A percentile compares a stretch with the other conserved stretches of the same genome.
These are phyloP conservation scores for Poeciliopsis prolifica DNA, from an alignment of 2,113 vertebrate species.

Conservation along the genomic window DNA sequence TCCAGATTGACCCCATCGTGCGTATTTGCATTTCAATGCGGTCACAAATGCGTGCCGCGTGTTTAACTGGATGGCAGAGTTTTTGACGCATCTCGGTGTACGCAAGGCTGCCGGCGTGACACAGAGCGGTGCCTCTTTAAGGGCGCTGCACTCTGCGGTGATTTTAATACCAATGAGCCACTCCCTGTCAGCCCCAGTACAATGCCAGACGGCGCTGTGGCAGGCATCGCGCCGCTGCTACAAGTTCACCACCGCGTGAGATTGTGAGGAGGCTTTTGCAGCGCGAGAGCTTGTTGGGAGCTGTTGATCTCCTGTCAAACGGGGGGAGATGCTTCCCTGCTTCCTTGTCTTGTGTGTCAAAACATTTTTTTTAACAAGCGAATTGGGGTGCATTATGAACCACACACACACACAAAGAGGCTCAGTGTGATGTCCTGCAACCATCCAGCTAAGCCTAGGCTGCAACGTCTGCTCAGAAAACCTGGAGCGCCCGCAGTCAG, in stretches of 20 bases:
- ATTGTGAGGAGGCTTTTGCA: not conserved
- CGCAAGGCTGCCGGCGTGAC: constrained; percentile 19
- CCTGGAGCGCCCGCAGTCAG: constrained; percentile 30
- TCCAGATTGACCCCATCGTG: not conserved
- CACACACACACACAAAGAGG: constrained; percentile 8
- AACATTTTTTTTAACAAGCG: constrained; percentile 4
- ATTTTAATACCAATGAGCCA: constrained; percentile 65
- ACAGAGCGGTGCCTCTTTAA: constrained; percentile 53
- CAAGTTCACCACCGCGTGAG: constrained; percentile 25
- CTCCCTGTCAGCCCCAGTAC: constrained; percentile 63
- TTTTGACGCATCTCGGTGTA: not conserved
- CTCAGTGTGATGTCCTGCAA: constrained; percentile 54
- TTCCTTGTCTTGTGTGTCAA: constrained; percentile 26
- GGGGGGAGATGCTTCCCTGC: not conserved
- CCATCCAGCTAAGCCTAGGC: constrained; percentile 6
- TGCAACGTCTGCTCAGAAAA: constrained; percentile 36
- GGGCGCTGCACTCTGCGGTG: constrained; percentile 52
- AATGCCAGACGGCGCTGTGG: constrained; percentile 32
- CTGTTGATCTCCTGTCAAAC: constrained; percentile 20
- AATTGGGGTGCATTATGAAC: constrained; percentile 14
- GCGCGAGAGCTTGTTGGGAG: constrained; percentile 5
- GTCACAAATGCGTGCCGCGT: not conserved
- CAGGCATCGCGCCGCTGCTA: constrained; percentile 12
- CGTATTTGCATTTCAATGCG: not conserved
- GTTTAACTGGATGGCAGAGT: not conserved